Base-by-base conservation (phyloP, 37 sponge, comb jelly and placozoan species). In the Tethya wilhelma region DNA sequence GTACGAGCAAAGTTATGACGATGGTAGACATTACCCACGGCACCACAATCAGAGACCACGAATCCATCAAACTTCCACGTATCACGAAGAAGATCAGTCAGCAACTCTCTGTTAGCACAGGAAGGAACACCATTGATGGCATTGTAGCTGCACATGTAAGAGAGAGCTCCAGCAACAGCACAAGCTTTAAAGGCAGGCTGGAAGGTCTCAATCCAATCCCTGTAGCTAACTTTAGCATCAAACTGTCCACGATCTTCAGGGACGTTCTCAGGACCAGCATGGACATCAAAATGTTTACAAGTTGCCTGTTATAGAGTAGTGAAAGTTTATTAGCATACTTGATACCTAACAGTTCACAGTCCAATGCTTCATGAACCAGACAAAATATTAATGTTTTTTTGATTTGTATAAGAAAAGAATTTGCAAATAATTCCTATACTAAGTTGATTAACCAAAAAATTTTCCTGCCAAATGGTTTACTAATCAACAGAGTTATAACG, bases 101-200 rank as follows among this genome's bases (percentile, higher is more conserved):
- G 46, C 28, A 87, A 75, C 34, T 70, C 58, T 25, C 43, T 55
- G 53, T 79, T 87, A 38, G 81, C 81, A 80, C 88, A 87, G 17
- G 81, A 59, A 28, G 88, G 88, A 0, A 87, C 76, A 41, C 88
- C 88, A 66, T 87, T 87, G 70, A 87, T 56, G 31, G 87, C 82
- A 46, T 90, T 90, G 78, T 90, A 90, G 78, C 77, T 74, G 60
- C 91, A 90, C 91, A 90, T 90, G 78, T 76, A 42, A 57, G 67
- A 69, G 40, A 82, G 31, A 2, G 79, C 65, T 23, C 84, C 88
- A 43, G 81, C 88, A 30, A 57, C 62, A 4, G 28, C 82, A 67
- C 88, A 87, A 0, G 88, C 75, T 73, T 80, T 40, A 29, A 87
- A 87, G 1, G 81, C 82, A 28, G 88, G 88, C 38, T 63, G 76